A percentile compares a stretch with the other conserved stretches of the same genome.
Evolutionary conservation across 1,140 invertebrate genomes (phyloP).

Genomic region (Akabosia matsudoensis): DNA sequence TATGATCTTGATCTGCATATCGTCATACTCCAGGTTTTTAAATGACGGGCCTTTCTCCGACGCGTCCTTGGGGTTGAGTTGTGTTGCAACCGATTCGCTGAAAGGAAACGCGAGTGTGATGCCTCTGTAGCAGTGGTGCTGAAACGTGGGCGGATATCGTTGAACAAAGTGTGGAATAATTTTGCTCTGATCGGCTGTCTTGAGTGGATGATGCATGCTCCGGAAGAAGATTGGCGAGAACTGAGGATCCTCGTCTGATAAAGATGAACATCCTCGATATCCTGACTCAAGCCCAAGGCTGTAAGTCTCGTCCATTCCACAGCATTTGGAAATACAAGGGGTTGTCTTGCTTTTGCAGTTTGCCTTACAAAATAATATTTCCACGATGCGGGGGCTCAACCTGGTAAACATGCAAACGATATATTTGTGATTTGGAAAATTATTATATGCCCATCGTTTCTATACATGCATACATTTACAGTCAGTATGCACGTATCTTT

Average conservation of each 20-base stretch:
- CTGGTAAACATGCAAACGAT: neutral
- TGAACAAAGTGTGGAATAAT: constrained; percentile 32
- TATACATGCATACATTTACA: no score
- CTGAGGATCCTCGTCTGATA: constrained; percentile 19
- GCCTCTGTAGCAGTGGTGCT: constrained; percentile 26
- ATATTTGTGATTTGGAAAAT: no score
- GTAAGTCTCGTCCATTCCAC: constrained; percentile 31
- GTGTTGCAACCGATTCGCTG: constrained; percentile 21
- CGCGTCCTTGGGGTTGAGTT: constrained; percentile 16
- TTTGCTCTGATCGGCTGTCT: neutral
- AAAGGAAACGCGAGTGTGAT: constrained; percentile 36
- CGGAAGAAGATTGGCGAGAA: constrained; percentile 25
- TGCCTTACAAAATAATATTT: constrained; percentile 35
- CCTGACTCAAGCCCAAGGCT: constrained; percentile 21
- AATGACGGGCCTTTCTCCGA: constrained; percentile 1
- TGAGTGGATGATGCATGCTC: constrained; percentile 25
- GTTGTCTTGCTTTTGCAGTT: constrained; percentile 22
- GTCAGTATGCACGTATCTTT: no score
- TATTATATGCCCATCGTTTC: no score
- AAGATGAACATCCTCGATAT: constrained; percentile 21
- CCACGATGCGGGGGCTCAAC: constrained; percentile 28
- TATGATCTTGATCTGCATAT: neutral
- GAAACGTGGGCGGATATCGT: constrained; percentile 30
- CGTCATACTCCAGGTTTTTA: constrained; percentile 17
- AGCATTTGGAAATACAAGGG: constrained; percentile 36